Conservation (phyloP, 2,888 invertebrate genomes). For the Parnassius mnemosyne region DNA sequence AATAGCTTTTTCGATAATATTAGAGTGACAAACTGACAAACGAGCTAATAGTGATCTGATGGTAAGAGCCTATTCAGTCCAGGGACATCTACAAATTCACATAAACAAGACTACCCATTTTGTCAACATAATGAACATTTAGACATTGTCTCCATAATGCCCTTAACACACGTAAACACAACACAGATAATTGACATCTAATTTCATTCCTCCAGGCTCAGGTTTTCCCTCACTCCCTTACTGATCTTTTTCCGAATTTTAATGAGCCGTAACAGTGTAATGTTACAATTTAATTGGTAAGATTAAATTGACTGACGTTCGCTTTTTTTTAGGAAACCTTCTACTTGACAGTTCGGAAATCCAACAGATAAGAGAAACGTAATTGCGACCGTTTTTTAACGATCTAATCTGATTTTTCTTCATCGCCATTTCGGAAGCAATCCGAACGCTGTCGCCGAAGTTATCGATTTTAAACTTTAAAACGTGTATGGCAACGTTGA, state of each 20-base stretch:
- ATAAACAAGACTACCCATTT: no score
- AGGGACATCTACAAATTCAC: no score
- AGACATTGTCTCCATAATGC: no score
- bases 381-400: conserved; percentile 77
- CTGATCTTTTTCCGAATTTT: conserved; percentile 32
- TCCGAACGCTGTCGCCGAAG: conserved; percentile 47
- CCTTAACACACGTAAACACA: background rate
- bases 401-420: conserved; percentile 69
- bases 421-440: conserved; percentile 42
- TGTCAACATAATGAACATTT: no score
- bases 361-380: conserved; percentile 64
- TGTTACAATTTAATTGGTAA: conserved; percentile 67
- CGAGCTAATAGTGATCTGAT: no score
- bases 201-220: conserved; percentile 7
- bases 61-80: no score
- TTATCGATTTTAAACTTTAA: conserved; percentile 39
- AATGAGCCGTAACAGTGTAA: conserved; percentile 44
- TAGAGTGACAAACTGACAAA: no score
- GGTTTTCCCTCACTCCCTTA: background rate
- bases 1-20: no score
- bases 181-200: conserved; percentile 16
- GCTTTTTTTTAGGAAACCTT: conserved; percentile 50
- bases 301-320: conserved; percentile 61
- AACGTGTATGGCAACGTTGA: conserved; percentile 26
- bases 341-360: conserved; percentile 43